Base-by-base conservation (phyloP, 2,888 invertebrate genomes). In the Ophonus ardosiacus region DNA sequence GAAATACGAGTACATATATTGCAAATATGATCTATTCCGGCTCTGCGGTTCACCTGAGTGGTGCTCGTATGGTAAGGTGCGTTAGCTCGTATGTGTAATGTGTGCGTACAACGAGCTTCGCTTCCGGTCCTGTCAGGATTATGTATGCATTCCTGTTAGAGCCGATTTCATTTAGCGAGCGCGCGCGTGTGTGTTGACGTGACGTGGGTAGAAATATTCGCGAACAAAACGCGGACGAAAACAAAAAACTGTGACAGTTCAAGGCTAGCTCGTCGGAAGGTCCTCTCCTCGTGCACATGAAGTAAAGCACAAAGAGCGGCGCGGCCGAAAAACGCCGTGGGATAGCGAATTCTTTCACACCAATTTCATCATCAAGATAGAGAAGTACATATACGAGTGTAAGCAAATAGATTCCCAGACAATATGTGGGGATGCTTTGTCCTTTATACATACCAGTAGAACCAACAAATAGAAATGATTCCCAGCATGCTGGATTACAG, bases 101-200 rank as follows among this genome's bases (percentile, higher is more conserved):
- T 59, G 57, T 57, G 81, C 43, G 56, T 81, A 65, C 51, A 81
- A 63, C 65, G 51, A 68, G 24, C 51, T n/a, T n/a, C 71, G 59
- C 71, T 83, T 83, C 83, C 83, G 83, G 83, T 59, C 71, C 71
- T 43, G 38, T 18, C 43, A 21, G n/a, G 57, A 84, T 84, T 78
- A 84, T 84, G 78, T 84, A 84, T 84, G 84, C 84, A 84, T 84
- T 84, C 84, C 84, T 84, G 84, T 84, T 84, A 78, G 78, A 51
- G 65, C 78, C 78, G 43, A 84, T 84, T 84, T 84, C 31, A 56
- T 78, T 65, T 81, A 21, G 68, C 81, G 56, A 21, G 68, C 71
- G 56, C 59, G 31, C 59, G 80, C 51, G 81, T 81, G 56, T 63
- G 56, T 51, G 7, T 18, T 74, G 43, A 74, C 78, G 84, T 84